A percentile compares a stretch with the other conserved stretches of the same genome.
These are phyloP conservation scores for Phodopus roborovskii DNA, from an alignment of 2,113 vertebrate genomes.

Conservation along the genomic window DNA sequence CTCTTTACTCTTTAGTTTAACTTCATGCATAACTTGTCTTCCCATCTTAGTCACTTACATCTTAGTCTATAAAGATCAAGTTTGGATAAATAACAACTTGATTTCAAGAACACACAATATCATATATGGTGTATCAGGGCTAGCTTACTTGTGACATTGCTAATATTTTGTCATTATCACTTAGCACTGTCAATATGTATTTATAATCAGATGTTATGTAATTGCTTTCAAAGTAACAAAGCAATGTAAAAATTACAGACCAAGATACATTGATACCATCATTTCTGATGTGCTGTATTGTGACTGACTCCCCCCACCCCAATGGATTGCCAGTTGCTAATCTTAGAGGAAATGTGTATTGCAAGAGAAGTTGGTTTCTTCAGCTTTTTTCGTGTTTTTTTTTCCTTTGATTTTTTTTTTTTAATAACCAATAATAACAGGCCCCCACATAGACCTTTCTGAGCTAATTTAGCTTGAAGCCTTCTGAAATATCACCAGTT, in stretches of 20 bases:
- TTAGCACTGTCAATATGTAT: background rate
- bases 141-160: background rate
- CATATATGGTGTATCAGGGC: background rate
- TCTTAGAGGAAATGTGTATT: background rate
- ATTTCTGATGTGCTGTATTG: background rate
- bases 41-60: background rate
- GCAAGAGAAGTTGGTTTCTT: background rate
- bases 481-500: background rate
- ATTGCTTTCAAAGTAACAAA: background rate
- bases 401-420: background rate
- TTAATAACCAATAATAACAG: background rate
- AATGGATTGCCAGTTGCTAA: no score
- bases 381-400: background rate
- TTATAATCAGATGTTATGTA: background rate
- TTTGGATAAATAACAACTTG: background rate
- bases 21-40: background rate
- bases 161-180: background rate
- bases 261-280: no score
- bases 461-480: background rate
- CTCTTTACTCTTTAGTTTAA: background rate
- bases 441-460: background rate
- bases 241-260: background rate
- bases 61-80: background rate
- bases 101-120: background rate
- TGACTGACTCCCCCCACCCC: no score